Evolutionary conservation across 2,797 vertebrate genomes (phyloP).

Genomic region (Halcyon smyrnensis): DNA sequence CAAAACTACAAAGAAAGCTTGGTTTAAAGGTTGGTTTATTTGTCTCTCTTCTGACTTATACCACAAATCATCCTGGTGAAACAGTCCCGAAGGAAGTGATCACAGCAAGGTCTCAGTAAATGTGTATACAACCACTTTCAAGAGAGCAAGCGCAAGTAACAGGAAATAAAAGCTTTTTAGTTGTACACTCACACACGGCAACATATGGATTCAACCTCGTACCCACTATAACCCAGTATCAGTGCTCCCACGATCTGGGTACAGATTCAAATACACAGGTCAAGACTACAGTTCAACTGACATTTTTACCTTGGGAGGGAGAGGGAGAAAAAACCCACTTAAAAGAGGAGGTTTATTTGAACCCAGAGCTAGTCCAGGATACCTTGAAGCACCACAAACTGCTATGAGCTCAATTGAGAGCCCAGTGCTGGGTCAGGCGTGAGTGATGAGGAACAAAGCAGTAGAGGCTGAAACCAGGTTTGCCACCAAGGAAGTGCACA

Average conservation of each 20-base stretch:
- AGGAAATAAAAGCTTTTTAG: neutral
- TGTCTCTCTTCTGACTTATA: neutral
- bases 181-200: neutral
- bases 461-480: neutral
- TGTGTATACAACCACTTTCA: neutral
- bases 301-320: neutral
- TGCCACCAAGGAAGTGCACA: neutral
- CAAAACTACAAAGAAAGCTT: neutral
- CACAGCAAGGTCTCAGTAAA: neutral
- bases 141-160: neutral
- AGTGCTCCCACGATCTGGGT: neutral
- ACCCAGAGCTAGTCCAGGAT: neutral
- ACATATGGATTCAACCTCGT: neutral
- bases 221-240: neutral
- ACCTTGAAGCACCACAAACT: neutral
- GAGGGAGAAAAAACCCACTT: neutral
- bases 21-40: neutral
- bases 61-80: neutral
- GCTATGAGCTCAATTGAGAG: neutral
- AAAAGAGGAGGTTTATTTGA: neutral
- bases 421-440: neutral
- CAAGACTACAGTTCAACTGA: neutral
- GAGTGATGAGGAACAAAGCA: neutral
- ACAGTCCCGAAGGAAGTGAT: neutral
- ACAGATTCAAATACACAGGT: neutral